Evolutionary conservation across 2,113 vertebrate species (phyloP), one percentile per base, ranked within the genome.

Genomic region (Pangasianodon hypophthalmus): DNA sequence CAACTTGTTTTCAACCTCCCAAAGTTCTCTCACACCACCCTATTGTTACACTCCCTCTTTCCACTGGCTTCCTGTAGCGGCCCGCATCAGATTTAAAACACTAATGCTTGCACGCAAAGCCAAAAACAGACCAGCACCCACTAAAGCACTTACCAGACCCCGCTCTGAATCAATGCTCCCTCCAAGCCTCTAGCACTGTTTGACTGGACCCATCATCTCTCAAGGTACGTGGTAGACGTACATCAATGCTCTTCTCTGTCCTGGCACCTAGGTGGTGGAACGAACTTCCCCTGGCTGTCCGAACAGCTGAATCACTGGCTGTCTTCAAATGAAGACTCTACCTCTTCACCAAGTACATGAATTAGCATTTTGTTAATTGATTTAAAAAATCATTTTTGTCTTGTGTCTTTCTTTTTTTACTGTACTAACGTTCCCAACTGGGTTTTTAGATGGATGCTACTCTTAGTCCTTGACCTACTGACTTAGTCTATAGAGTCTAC

Each of bases 221-320:
- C 29, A 52, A 13, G 77, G 75, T 48, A 48, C 9, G 29, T 48
- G 44, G 3, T 29, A 26, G 75, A 52, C 6, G 6, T 50, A 29
- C 26, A 77, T 77, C 73, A 77, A 26, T 77, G 73, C 41, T 75
- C n/a, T n/a, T n/a, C n/a, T n/a, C n/a, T n/a, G n/a, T n/a, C n/a
- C n/a, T n/a, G n/a, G n/a, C n/a, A n/a, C n/a, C n/a, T n/a, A n/a
- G n/a, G n/a, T n/a, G n/a, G n/a, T n/a, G n/a, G n/a, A n/a, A n/a
- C n/a, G n/a, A n/a, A n/a, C n/a, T n/a, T n/a, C 9, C 44, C 9
- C 46, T 19, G 19, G 19, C 3, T 41, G 2, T 73, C 71, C 8
- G 2, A 44, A 73, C 16, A 71, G 32, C 19, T 75, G 37, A 79
- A 10, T 46, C 41, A 77, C 44, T 79, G 41, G 24, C 48, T 52